Evolutionary conservation across 2,113 vertebrate genomes (phyloP).

Genomic region (Melanocharis versteri): DNA sequence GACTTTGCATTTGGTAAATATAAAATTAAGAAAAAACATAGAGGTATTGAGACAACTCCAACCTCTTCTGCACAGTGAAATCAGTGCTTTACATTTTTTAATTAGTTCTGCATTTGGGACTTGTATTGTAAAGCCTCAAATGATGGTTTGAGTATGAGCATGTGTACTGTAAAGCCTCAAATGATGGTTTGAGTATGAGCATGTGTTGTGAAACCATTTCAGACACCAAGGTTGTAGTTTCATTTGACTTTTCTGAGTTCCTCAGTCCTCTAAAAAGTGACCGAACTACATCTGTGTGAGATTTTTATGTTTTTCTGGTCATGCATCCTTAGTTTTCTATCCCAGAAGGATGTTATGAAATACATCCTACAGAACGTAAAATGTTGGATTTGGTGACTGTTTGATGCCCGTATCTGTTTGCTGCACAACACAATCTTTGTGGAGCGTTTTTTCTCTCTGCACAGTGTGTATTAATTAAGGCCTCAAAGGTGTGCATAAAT

Average conservation of each 20-base stretch:
- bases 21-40: not conserved
- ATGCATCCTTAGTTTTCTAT: not conserved
- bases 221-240: not conserved
- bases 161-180: not conserved
- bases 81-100: not conserved
- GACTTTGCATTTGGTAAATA: not conserved
- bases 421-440: not conserved
- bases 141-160: rapidly evolving
- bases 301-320: not conserved
- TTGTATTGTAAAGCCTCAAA: not conserved
- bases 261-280: not conserved
- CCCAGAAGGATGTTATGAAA: not conserved
- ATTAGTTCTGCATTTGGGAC: not conserved
- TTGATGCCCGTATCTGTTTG: rapidly evolving
- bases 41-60: not conserved
- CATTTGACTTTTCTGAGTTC: not conserved
- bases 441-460: not conserved
- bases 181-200: rapidly evolving
- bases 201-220: not conserved
- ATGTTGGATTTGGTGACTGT: not conserved
- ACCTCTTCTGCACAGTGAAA: not conserved
- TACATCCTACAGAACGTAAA: not conserved
- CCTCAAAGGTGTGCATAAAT: not conserved
- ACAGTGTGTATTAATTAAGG: not conserved
- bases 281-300: not conserved